These are phyloP conservation scores for Pterostichus madidus DNA, from an alignment of 2,888 invertebrate genomes.

Conservation along the genomic window DNA sequence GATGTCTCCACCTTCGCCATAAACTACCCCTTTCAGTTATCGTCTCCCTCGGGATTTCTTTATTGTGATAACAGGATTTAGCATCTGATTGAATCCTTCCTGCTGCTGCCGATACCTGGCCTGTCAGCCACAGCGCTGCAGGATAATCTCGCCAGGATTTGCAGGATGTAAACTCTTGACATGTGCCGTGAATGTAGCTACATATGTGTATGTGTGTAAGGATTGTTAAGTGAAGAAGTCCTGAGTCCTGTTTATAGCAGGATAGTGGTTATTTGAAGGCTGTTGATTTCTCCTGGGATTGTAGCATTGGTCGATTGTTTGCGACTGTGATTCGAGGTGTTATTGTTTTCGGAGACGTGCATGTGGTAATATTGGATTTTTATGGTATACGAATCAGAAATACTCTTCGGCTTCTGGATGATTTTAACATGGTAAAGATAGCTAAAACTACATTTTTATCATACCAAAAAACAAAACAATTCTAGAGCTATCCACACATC, in stretches of 20 bases:
- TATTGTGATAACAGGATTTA: conserved; percentile 51
- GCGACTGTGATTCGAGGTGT: conserved; percentile 42
- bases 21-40: not conserved
- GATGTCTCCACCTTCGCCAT: not conserved
- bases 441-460: too few species aligned
- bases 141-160: conserved; percentile 8
- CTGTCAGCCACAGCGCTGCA: conserved; percentile 22
- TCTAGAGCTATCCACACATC: too few species aligned
- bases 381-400: too few species aligned
- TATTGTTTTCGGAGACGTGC: not conserved
- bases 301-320: conserved; percentile 28
- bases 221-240: not conserved
- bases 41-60: conserved; percentile 3
- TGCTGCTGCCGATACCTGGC: not conserved
- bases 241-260: conserved; percentile 42
- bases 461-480: too few species aligned
- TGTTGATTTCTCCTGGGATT: conserved; percentile 39
- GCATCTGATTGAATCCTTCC: conserved; percentile 33
- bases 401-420: too few species aligned
- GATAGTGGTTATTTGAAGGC: conserved; percentile 27
- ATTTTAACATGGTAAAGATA: too few species aligned
- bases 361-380: too few species aligned
- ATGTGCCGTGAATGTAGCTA: not conserved
- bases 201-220: not conserved
- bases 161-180: not conserved